Evolutionary conservation across 2,113 vertebrate genomes (phyloP).

Genomic region (Laticauda laticaudata): DNA sequence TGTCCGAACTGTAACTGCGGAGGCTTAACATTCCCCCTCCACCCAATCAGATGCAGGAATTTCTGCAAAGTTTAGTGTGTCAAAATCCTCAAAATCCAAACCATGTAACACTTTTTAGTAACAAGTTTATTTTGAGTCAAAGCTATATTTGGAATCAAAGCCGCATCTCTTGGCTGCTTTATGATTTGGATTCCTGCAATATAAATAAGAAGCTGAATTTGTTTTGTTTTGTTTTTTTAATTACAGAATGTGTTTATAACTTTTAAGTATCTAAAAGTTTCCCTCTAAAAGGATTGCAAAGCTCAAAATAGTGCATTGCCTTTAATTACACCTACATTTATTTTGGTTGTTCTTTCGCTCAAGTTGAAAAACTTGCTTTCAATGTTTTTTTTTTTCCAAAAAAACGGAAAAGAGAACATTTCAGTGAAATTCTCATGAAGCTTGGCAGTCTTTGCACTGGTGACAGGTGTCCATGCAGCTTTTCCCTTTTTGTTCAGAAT

Average conservation of each 20-base stretch:
- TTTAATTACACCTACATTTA: neutral
- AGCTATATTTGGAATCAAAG: neutral
- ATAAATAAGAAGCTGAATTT: neutral
- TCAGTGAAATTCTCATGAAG: neutral
- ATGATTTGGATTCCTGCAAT: neutral
- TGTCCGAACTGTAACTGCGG: neutral
- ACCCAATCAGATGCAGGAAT: neutral
- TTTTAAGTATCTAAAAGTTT: neutral
- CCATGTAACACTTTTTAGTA: neutral
- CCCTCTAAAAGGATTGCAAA: neutral
- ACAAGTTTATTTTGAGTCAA: neutral
- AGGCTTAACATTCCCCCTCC: neutral
- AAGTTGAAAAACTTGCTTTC: neutral
- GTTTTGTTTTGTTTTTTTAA: neutral
- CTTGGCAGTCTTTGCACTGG: neutral
- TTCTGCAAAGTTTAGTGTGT: neutral
- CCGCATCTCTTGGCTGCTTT: neutral
- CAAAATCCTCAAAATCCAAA: neutral
- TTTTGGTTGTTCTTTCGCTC: neutral
- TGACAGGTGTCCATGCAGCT: neutral
- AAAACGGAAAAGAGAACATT: neutral
- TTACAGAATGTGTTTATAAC: neutral
- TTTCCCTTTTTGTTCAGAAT: neutral
- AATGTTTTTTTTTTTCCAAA: neutral
- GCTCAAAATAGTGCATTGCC: neutral